A percentile compares a stretch with the other conserved stretches of the same genome.
Evolutionary conservation across 2,113 vertebrate species (phyloP).

Genomic region (Rhea americana): DNA sequence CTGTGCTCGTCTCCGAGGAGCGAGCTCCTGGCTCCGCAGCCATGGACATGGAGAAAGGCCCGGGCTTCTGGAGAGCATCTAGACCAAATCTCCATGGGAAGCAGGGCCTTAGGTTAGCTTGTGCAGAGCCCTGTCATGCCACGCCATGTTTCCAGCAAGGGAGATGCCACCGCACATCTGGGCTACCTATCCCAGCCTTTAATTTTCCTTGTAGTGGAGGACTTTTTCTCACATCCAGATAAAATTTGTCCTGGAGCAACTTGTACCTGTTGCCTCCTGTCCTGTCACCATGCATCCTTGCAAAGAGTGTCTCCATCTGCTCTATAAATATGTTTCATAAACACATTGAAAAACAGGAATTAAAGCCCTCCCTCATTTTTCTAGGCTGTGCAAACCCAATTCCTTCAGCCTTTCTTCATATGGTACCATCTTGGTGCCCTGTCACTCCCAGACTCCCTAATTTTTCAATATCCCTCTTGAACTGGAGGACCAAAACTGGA

Average conservation of each 20-base stretch:
- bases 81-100: fast-evolving
- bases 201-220: not conserved
- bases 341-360: not conserved
- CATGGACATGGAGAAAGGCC: not conserved
- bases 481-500: not conserved
- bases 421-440: fast-evolving
- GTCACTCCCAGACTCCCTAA: not conserved
- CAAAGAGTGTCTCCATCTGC: not conserved
- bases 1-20: too few species aligned
- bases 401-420: not conserved
- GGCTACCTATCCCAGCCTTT: not conserved
- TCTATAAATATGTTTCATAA: not conserved
- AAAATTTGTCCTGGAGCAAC: not conserved
- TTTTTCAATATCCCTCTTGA: not conserved
- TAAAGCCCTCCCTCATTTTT: not conserved
- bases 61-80: not conserved
- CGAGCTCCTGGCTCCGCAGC: too few species aligned
- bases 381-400: not conserved
- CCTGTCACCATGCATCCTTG: not conserved
- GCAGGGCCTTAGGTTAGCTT: not conserved
- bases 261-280: not conserved
- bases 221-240: not conserved
- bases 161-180: not conserved
- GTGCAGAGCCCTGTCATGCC: not conserved
- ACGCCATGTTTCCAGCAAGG: not conserved